Percentiles rank a stretch among this genome's conserved stretches.
These are phyloP conservation scores for Muscicapa striata DNA, from an alignment of 2,797 vertebrate species.

Conservation along the genomic window DNA sequence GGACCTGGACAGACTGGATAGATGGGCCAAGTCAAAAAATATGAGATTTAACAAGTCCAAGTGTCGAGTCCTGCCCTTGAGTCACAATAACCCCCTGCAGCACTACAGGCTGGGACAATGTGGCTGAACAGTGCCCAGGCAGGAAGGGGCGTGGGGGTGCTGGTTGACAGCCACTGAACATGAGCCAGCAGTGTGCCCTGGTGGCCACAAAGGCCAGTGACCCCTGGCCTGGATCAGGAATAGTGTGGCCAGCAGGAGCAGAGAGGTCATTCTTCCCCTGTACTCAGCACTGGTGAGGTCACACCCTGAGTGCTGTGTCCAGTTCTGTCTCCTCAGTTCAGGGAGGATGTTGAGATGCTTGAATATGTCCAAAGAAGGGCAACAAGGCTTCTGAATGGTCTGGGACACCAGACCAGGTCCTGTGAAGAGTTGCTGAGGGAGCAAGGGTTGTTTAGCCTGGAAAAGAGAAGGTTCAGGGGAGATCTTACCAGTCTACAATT, in stretches of 20 bases:
- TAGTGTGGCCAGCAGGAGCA: not conserved
- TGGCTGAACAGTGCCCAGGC: no score
- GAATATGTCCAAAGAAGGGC: no score
- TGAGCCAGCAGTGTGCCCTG: not conserved
- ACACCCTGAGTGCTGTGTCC: not conserved
- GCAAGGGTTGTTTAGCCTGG: no score
- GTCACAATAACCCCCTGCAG: not conserved
- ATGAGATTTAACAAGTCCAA: no score
- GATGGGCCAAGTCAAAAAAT: no score
- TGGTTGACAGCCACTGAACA: no score
- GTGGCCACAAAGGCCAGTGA: not conserved
- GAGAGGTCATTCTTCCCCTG: not conserved
- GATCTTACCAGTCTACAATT: not conserved
- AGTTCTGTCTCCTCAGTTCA: not conserved
- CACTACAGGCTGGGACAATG: not conserved
- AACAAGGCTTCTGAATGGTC: not conserved
- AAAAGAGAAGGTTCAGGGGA: not conserved
- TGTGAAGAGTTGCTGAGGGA: not conserved
- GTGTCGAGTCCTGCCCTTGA: no score
- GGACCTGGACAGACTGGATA: no score
- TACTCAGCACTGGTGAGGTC: not conserved
- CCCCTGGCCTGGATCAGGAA: not conserved
- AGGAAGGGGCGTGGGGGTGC: not conserved
- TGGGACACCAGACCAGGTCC: not conserved
- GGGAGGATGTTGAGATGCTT: not conserved